A percentile compares a stretch with the other conserved stretches of the same genome.
phyloP scores from a whole-genome alignment of 2,113 vertebrate species.

The Stigmatopora nigra region DNA sequence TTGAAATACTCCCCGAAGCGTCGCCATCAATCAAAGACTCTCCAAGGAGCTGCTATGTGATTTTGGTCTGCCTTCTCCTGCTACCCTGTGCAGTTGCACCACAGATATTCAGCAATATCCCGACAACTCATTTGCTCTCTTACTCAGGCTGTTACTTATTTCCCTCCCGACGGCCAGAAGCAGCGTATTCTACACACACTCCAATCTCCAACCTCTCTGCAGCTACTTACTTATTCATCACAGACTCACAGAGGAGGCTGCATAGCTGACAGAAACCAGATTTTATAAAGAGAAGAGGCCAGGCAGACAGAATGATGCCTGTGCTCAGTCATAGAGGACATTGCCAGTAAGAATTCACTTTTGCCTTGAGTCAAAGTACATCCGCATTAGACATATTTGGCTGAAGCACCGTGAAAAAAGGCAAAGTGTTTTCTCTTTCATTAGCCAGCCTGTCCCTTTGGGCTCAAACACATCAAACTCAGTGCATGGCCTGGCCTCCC shows the following conservation, averaged over 20 bases:
- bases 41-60: slow-evolving; percentile 44
- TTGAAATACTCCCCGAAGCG: slow-evolving; percentile 55
- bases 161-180: slow-evolving; percentile 32
- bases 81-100: slow-evolving; percentile 27
- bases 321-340: slow-evolving; percentile 32
- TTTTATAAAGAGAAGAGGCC: slow-evolving; percentile 11
- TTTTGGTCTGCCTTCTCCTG: slow-evolving; percentile 30
- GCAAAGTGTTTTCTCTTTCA: slow-evolving; percentile 54
- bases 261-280: slow-evolving; percentile 38
- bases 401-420: slow-evolving; percentile 31
- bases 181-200: slow-evolving; percentile 37
- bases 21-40: slow-evolving; percentile 59
- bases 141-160: slow-evolving; percentile 43
- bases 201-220: slow-evolving; percentile 33
- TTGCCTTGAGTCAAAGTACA: slow-evolving; percentile 51
- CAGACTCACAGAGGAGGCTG: slow-evolving; percentile 28
- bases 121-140: slow-evolving; percentile 49
- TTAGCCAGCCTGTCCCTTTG: slow-evolving; percentile 55
- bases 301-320: slow-evolving; percentile 16
- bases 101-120: slow-evolving; percentile 38
- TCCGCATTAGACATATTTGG: slow-evolving; percentile 36
- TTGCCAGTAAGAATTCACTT: slow-evolving; percentile 46
- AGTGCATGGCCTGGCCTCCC: slow-evolving; percentile 12
- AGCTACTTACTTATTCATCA: slow-evolving; percentile 53
- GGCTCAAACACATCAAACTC: slow-evolving; percentile 46